A percentile compares a stretch with the other conserved stretches of the same genome.
Evolutionary conservation across 2,888 invertebrate species (phyloP).

Genomic region (Conistra vaccinii): DNA sequence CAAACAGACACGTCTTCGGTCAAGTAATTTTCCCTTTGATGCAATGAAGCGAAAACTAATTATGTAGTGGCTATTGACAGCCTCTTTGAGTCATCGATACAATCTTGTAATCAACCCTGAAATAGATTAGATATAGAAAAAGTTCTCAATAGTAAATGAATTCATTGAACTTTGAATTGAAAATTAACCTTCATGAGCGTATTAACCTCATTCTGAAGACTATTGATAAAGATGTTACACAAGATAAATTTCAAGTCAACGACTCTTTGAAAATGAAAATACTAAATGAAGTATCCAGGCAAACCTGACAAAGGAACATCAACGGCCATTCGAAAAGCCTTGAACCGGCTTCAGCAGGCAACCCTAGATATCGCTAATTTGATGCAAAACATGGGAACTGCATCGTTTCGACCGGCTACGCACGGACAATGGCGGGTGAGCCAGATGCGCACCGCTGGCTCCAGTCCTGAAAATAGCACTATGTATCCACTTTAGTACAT

Average conservation of each 20-base stretch:
- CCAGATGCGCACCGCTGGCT: constrained; percentile 83
- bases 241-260: constrained; percentile 37
- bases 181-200: constrained; percentile 34
- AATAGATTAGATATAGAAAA: constrained; percentile 56
- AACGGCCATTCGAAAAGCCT: constrained; percentile 48
- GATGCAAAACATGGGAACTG: constrained; percentile 85
- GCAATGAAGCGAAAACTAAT: constrained; percentile 62
- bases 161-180: constrained; percentile 53
- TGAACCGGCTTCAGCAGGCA: constrained; percentile 61
- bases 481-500: constrained; percentile 55
- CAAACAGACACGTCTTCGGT: constrained; percentile 25
- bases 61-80: constrained; percentile 46
- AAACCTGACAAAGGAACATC: constrained; percentile 40
- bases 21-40: constrained; percentile 50
- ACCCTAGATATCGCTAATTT: constrained; percentile 73
- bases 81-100: constrained; percentile 53
- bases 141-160: constrained; percentile 42
- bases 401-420: constrained; percentile 85
- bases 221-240: constrained; percentile 27
- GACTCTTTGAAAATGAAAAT: constrained; percentile 9
- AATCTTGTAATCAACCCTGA: constrained; percentile 57
- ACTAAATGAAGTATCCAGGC: constrained; percentile 3
- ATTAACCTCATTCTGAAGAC: constrained; percentile 31
- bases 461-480: constrained; percentile 75
- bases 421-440: constrained; percentile 88